These are phyloP conservation scores for Timema podura DNA, from an alignment of 2,888 invertebrate genomes.

Conservation along the genomic window DNA sequence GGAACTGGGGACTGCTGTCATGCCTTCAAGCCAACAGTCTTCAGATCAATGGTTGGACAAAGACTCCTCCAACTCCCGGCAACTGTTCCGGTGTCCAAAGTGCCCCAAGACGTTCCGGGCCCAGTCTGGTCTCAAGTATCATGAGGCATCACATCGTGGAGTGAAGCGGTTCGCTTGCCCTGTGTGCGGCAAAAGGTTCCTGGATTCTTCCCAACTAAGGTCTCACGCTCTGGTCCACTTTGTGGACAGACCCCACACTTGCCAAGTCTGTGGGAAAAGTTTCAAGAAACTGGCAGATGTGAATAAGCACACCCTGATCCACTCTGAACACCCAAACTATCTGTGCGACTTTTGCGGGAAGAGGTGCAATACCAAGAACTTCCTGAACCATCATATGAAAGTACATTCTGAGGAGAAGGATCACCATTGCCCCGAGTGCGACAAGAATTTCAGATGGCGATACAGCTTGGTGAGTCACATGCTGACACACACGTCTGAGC, in stretches of 20 bases:
- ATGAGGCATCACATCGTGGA: conserved; percentile 4
- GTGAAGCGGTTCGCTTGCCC: conserved; percentile 8
- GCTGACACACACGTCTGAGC: conserved; percentile 15
- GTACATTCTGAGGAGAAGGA: conserved; percentile 18
- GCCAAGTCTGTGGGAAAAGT: conserved; percentile 7
- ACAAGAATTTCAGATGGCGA: conserved; percentile 18
- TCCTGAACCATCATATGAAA: conserved; percentile 17
- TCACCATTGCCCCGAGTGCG: conserved; percentile 16
- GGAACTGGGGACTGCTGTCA: no score
- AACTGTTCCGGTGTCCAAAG: neutral
- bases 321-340: neutral
- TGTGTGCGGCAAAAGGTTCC: neutral
- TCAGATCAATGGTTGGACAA: no score
- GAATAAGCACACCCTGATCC: conserved; percentile 1
- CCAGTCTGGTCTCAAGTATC: neutral
- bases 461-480: conserved; percentile 17
- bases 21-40: no score
- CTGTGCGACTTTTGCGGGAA: conserved; percentile 18
- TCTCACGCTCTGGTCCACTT: conserved; percentile 1
- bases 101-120: neutral
- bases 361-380: conserved; percentile 19
- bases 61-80: no score
- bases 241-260: conserved; percentile 6
- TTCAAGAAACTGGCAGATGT: neutral
- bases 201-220: neutral